Base-by-base conservation (phyloP, 2,888 invertebrate genomes). In the Napeogenes inachia region DNA sequence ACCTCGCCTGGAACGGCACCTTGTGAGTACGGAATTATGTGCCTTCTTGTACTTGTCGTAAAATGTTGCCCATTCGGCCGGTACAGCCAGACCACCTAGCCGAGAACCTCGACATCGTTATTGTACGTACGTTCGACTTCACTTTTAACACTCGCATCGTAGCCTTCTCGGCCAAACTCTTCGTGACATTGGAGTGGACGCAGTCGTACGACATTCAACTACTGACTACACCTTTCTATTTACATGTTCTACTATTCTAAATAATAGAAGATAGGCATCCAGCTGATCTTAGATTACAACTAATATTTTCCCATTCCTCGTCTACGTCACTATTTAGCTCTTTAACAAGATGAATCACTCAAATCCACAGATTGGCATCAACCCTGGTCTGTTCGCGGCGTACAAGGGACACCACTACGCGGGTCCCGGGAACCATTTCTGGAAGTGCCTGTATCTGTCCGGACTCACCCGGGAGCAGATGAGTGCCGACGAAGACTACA, bases 371-470 rank as follows among this genome's bases (percentile, higher is more conserved):
- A 97, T 99, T 91, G 99, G 99, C 71, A 98, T 99, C 76, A 99
- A 99, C 92, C 99, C 99, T 12, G 98, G 99, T 2, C 91, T 98
- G 76, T 98, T 97, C 91, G 98, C 99, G 71, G 99, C 99, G 69
- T 98, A 97, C 91, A 98, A 98, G 87, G 98, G 98, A 3, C 99
- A 99, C 89, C 98, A 99, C 89, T 99, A 99, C 92, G 98, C 99
- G 60, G 99, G 99, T 59, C 98, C 98, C 55, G 99, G 99, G 55
- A 99, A 99, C 91, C 99, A 99, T 91, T 99, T 99, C 91, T 99
- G 99, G 99, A 98, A 98, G 92, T 99, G 98, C 84, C 91, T 99
- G 68, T 98, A 97, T 88, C 91, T 98, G 71, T 97, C 98, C 56
- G 98, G 98, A 6, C 92, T 99, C 63, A 98, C 98, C 13, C 94